Base-by-base conservation (phyloP, 2,797 vertebrate genomes). In the Numenius phaeopus region DNA sequence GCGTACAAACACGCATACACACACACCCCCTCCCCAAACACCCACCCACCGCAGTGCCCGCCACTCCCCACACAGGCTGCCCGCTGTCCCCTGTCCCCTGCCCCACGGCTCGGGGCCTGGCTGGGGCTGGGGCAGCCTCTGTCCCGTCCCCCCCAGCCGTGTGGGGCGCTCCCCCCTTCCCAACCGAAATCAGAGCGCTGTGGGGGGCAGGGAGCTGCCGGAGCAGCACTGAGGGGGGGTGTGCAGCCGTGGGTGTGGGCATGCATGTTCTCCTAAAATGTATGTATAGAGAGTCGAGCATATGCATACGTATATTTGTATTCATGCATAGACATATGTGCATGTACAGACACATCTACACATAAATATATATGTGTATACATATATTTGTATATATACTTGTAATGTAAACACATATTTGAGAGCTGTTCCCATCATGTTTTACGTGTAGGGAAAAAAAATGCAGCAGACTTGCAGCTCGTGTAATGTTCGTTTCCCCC, bases 21-120 rank as follows among this genome's bases (percentile, higher is more conserved):
- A 10, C 17, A 17, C 9, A 11, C 67, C 16, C 13, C 12, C 20
- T 7, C 16, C 39, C 20, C 20, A 7, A 3, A 8, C 27, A 7
- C 6, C 3, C 20, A 3, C 20, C 15, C 34, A 1, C 21, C 8
- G n/a, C 30, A 0, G 12, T 7, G 44, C 73, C 79, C 46, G 9
- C 50, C 50, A 26, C 24, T 27, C 23, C 49, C 49, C 14, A 15
- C 50, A 52, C 50, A 6, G 50, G 50, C 20, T 49, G 46, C 52
- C 19, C 0, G 7, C 37, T 29, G 23, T 21, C 20, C 55, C 37
- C 17, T 4, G 6, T 15, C 83, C 59, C 6, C 83, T 46, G 62
- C 12, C 61, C 69, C 47, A 9, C 0, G 0, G 37, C 58, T 10
- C 32, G 0, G 0, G 23, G 46, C 40, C 32, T 22, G 29, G 5